phyloP scores from a whole-genome alignment of 23 tunicate species.

The Trididemnum clinides region DNA sequence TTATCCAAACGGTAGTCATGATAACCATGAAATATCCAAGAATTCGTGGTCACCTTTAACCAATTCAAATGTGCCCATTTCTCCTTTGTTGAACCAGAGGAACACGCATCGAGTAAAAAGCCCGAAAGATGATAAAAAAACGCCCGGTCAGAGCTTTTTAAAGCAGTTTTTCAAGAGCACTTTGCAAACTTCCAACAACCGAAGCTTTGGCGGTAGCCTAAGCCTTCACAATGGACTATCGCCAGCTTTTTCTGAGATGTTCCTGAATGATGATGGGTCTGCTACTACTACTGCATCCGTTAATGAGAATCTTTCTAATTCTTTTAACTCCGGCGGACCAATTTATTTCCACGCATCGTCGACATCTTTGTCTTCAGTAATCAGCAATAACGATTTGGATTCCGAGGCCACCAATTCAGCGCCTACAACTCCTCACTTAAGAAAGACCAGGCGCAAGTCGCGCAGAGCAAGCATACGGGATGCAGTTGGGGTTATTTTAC shows the following conservation, averaged over 20 bases:
- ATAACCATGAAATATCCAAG: neutral
- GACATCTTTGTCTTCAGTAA: slow-evolving; percentile 34
- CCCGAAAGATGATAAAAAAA: slow-evolving; percentile 44
- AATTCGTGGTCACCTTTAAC: neutral
- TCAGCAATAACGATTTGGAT: slow-evolving; percentile 23
- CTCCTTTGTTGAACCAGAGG: slow-evolving; percentile 37
- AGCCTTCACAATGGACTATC: neutral
- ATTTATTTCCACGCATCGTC: slow-evolving; percentile 42
- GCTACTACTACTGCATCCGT: neutral
- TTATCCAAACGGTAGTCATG: slow-evolving; percentile 36
- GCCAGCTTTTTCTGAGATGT: neutral
- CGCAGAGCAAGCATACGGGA: slow-evolving; percentile 50
- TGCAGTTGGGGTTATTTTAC: slow-evolving; percentile 31
- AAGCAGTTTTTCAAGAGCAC: slow-evolving; percentile 53
- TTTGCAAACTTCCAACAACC: neutral
- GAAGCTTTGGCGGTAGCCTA: neutral
- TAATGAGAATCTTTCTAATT: neutral
- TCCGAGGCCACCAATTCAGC: slow-evolving; percentile 15
- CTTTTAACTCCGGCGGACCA: neutral
- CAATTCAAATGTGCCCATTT: slow-evolving; percentile 3
- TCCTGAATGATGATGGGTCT: neutral
- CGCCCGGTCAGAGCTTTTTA: slow-evolving; percentile 27
- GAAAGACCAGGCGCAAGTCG: slow-evolving; percentile 11
- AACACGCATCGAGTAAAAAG: neutral
- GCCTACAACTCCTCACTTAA: slow-evolving; percentile 19